A percentile compares a stretch with the other conserved stretches of the same genome.
phyloP scores from a whole-genome alignment of 2,797 vertebrate species.

The Rhinella marina region DNA sequence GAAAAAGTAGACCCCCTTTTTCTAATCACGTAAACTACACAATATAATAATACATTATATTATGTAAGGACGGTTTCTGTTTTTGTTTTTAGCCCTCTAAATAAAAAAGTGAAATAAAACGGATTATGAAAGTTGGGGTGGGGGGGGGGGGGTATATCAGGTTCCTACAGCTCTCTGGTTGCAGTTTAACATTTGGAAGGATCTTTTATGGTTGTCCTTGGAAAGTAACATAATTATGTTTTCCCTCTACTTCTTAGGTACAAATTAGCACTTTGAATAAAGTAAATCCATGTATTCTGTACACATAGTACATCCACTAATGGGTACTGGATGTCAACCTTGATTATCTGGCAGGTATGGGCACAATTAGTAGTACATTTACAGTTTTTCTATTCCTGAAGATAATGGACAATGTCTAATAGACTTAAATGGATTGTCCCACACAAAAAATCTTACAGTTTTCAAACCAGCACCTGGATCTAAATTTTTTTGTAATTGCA shows the following conservation, averaged over 20 bases:
- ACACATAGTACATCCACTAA: constrained; percentile 2
- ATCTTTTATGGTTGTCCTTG: neutral
- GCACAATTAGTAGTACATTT: neutral
- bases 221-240: neutral
- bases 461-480: no score
- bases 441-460: no score
- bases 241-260: neutral
- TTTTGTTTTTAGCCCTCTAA: neutral
- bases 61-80: neutral
- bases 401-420: neutral
- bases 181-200: neutral
- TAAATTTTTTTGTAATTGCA: no score
- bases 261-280: constrained; percentile 27
- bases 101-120: neutral
- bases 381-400: neutral
- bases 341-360: neutral
- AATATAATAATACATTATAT: no score
- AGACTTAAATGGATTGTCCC: no score
- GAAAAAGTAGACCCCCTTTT: no score
- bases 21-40: no score
- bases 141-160: no score
- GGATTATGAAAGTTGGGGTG: neutral
- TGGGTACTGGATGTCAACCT: neutral
- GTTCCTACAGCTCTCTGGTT: neutral
- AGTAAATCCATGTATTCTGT: constrained; percentile 15